Conservation (phyloP, 2,113 vertebrate species). For the Grammomys surdaster region DNA sequence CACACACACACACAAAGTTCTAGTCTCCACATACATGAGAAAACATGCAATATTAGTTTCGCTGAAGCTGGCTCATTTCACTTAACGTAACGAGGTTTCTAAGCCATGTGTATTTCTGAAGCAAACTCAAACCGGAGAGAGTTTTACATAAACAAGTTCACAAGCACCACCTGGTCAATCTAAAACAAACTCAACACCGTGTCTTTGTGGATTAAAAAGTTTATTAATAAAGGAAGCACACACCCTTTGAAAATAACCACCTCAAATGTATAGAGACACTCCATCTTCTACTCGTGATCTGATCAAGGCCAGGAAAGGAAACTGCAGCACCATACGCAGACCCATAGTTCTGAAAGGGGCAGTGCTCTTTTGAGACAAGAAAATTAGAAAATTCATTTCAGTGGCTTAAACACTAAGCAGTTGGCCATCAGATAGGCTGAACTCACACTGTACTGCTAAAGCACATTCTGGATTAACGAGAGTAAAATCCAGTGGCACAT, state of each 20-base stretch:
- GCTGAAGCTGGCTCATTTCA: not conserved
- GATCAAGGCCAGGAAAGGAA: conserved; percentile 26
- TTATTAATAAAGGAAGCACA: conserved; percentile 68
- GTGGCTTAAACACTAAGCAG: not conserved
- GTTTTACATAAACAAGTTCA: not conserved
- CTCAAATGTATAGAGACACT: conserved; percentile 35
- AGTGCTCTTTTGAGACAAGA: conserved; percentile 51
- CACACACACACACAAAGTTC: not conserved
- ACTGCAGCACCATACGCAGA: not conserved
- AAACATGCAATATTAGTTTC: not conserved
- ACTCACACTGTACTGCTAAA: not conserved
- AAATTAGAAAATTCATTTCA: conserved; percentile 52
- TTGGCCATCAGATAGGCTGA: not conserved
- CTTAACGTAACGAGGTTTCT: not conserved
- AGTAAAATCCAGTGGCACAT: not conserved
- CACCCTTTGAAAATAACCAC: conserved; percentile 4
- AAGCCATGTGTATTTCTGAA: not conserved
- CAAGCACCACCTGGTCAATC: fast-evolving
- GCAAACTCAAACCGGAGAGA: not conserved
- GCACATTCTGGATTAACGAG: not conserved
- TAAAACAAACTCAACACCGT: not conserved
- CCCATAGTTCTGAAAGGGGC: not conserved
- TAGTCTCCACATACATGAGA: not conserved
- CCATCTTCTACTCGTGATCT: conserved; percentile 25
- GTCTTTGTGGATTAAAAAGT: conserved; percentile 52